Base-by-base conservation (phyloP, 2,113 vertebrate genomes). In the Hypanus sabinus region DNA sequence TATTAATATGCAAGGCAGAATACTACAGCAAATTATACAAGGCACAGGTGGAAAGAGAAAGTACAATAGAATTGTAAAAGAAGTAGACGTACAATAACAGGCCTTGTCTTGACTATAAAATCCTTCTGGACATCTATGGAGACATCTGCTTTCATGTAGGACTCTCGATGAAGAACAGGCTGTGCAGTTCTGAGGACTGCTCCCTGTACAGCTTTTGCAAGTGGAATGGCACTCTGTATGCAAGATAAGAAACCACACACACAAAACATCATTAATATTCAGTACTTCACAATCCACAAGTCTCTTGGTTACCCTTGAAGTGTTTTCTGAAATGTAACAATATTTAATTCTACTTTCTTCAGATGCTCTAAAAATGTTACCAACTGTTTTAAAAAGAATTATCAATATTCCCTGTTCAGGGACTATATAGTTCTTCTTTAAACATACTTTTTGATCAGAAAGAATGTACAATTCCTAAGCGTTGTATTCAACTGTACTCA, bases 151-250 rank as follows among this genome's bases (percentile, higher is more conserved):
- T 24, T 96, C 95, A 3, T 97, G 94, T 36, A 99, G 96, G 91
- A 96, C 91, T 0, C 30, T 95, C 1, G 96, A 12, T 14, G 96
- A 83, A 0, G 8, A 9, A 55, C 98, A 99, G 65, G 96, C 95
- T 0, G 96, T 97, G 9, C 98, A 99, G 95, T 97, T 97, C 71
- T 94, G 95, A 5, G 95, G 94, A 2, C 96, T 95, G 12, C 83
- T 96, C 22, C 97, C 98, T 0, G 91, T 14, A 0, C 98, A 99
- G 38, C 30, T 94, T 0, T 94, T 94, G 38, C 98, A 99, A 93
- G 98, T 98, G 1, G 95, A 77, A 90, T 99, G 97, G 95, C 98
- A 99, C 94, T 97, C 98, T 99, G 95, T 55, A 94, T 94, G 38
- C 81, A 77, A 94, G 36, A 22, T 83, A 36, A 83, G 36, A 71